These are phyloP conservation scores for Psittacula cyanocephala DNA, from an alignment of 2,113 vertebrate genomes.

Conservation along the genomic window DNA sequence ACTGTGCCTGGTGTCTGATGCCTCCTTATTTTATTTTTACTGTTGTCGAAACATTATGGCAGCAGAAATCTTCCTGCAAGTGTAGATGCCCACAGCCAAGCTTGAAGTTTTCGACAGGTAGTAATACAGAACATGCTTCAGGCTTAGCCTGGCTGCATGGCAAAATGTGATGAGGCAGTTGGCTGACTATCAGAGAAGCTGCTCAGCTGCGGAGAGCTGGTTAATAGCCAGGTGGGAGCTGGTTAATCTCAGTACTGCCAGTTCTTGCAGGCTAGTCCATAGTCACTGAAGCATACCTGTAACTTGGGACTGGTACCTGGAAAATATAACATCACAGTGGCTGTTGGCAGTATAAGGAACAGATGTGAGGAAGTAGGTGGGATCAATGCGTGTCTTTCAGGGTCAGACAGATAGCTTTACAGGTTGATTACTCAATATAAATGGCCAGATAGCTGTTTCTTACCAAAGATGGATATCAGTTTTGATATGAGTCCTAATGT, in stretches of 20 bases:
- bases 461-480: background rate
- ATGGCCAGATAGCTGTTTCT: background rate
- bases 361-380: background rate
- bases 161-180: background rate
- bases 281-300: background rate
- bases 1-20: background rate
- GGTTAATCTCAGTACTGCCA: background rate
- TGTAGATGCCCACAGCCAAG: background rate
- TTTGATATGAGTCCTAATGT: background rate
- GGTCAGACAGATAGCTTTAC: background rate
- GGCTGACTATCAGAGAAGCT: background rate
- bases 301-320: background rate
- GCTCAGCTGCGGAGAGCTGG: background rate
- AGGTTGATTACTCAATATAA: background rate
- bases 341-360: background rate
- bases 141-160: background rate
- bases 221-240: background rate
- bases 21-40: background rate
- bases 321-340: background rate
- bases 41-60: conserved; percentile 2
- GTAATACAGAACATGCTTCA: background rate
- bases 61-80: background rate
- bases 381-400: background rate
- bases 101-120: background rate
- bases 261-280: background rate